A percentile compares a stretch with the other conserved stretches of the same genome.
Conservation (phyloP, 1,140 invertebrate genomes). For the Tachypleus tridentatus region DNA sequence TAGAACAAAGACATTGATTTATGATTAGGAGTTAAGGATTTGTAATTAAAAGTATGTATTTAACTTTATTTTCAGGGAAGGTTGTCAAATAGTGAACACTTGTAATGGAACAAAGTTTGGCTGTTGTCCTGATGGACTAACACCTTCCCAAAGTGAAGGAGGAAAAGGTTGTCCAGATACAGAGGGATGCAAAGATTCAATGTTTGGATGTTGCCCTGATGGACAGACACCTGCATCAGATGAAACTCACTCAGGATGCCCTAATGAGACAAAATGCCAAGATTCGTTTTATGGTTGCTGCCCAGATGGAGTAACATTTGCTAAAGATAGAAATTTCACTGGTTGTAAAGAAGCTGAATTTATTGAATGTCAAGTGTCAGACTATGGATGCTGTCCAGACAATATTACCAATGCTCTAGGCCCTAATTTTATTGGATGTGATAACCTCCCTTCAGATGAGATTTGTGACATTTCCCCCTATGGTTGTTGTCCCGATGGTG, state of each 20-base stretch:
- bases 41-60: background rate
- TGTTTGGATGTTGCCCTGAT: conserved; percentile 39
- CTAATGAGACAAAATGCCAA: conserved; percentile 33
- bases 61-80: conserved; percentile 9
- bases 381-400: conserved; percentile 77
- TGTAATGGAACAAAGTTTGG: conserved; percentile 42
- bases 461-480: conserved; percentile 33
- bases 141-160: conserved; percentile 30
- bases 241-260: conserved; percentile 45
- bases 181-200: conserved; percentile 28
- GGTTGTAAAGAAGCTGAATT: conserved; percentile 45
- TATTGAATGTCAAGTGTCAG: conserved; percentile 37
- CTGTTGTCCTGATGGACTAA: conserved; percentile 60
- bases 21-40: background rate
- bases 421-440: conserved; percentile 63
- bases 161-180: conserved; percentile 32
- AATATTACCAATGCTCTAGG: conserved; percentile 65
- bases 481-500: conserved; percentile 78
- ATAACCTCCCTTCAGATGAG: conserved; percentile 61
- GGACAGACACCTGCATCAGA: conserved; percentile 34
- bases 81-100: conserved; percentile 23
- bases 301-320: conserved; percentile 42
- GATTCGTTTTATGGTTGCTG: conserved; percentile 45
- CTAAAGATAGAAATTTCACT: conserved; percentile 41
- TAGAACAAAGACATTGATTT: no score